Percentiles rank a stretch among this genome's conserved stretches.
Evolutionary conservation across 2,113 vertebrate genomes (phyloP).

Genomic region (Oryzias celebensis): DNA sequence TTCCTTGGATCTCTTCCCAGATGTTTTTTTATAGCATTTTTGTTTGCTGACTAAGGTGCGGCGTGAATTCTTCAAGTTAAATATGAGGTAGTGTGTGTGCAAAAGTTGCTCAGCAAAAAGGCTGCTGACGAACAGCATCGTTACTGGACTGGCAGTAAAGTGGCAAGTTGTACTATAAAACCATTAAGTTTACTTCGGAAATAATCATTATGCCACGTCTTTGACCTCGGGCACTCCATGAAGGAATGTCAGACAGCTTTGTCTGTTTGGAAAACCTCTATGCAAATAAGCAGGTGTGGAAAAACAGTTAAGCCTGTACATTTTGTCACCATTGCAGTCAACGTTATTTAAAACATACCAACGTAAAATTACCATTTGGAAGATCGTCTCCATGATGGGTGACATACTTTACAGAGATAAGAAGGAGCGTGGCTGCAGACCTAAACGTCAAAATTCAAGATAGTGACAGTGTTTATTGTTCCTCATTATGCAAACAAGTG

Average conservation of each 20-base stretch:
- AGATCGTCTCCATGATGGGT: constrained; percentile 40
- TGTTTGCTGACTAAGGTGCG: neutral
- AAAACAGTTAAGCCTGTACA: neutral
- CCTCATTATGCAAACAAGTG: constrained; percentile 35
- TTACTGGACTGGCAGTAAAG: neutral
- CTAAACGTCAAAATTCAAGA: neutral
- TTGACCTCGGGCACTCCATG: neutral
- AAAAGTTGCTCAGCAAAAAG: neutral
- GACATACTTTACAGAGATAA: constrained; percentile 31
- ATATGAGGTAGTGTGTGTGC: constrained; percentile 7
- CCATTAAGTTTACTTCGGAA: neutral
- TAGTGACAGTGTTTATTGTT: constrained; percentile 5
- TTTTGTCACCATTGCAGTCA: constrained; percentile 5
- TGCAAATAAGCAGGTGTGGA: constrained; percentile 2
- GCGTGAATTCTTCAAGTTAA: neutral
- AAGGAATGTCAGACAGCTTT: neutral
- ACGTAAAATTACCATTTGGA: constrained; percentile 41
- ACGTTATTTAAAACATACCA: constrained; percentile 4
- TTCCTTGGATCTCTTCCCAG: neutral
- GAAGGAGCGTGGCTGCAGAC: constrained; percentile 15
- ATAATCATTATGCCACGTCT: neutral
- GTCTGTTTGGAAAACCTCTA: constrained; percentile 6
- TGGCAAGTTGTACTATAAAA: neutral
- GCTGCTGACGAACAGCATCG: neutral
- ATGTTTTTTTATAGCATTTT: neutral